A percentile compares a stretch with the other conserved stretches of the same genome.
Evolutionary conservation across 37 sponge, comb jelly and placozoan genomes (phyloP).

Genomic region (Spongilla lacustris): DNA sequence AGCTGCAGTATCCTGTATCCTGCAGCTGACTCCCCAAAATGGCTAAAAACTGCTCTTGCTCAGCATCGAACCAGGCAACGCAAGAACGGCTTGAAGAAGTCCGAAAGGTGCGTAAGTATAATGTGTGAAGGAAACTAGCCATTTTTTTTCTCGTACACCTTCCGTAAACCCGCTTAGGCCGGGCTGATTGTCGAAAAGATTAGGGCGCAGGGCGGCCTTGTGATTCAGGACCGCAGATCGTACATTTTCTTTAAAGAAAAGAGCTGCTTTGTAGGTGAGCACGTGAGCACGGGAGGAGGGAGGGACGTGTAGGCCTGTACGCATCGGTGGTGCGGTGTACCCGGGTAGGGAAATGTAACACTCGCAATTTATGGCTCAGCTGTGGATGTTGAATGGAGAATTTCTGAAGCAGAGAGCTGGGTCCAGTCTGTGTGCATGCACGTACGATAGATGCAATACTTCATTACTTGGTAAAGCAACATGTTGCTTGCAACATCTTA

Average conservation of each 20-base stretch:
- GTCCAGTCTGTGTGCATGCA: no score
- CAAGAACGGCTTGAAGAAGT: constrained; percentile 25
- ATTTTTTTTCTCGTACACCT: no score
- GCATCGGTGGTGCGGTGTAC: no score
- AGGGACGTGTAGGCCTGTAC: background rate
- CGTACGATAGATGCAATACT: no score
- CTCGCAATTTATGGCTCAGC: no score
- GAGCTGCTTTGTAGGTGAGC: constrained; percentile 77
- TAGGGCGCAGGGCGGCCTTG: constrained; percentile 40
- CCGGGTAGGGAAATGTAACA: no score
- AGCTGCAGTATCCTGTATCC: background rate
- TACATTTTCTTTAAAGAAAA: constrained; percentile 70
- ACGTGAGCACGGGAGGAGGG: background rate
- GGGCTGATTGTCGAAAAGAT: constrained; percentile 56
- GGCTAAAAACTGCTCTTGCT: constrained; percentile 37
- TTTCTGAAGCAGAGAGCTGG: no score
- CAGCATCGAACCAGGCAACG: constrained; percentile 28
- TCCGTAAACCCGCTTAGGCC: constrained; percentile 36
- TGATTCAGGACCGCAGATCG: constrained; percentile 57
- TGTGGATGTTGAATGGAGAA: no score
- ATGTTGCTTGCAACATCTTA: no score
- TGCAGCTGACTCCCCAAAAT: background rate
- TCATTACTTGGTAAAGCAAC: no score
- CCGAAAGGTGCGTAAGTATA: constrained; percentile 20
- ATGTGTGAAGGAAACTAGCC: background rate